Base-by-base conservation (phyloP, 2,888 invertebrate genomes). In the Tetramorium bicarinatum region DNA sequence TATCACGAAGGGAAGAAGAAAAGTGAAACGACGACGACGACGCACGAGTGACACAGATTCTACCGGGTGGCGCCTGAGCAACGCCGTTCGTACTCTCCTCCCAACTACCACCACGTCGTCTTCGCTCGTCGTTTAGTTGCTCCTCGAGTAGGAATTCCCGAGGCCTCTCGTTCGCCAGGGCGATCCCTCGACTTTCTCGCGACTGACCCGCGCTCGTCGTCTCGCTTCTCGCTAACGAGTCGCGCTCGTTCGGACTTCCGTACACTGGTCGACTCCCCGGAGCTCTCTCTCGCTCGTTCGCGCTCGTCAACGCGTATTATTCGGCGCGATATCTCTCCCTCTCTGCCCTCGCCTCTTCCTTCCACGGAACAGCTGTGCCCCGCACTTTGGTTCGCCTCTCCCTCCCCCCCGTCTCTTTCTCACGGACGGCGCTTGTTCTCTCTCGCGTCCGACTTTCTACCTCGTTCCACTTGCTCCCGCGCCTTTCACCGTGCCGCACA, bases 401-500 rank as follows among this genome's bases (percentile, higher is more conserved):
- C 18, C 47, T 4, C 47, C 18, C 41, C 7, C 15, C 25, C n/a
- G 49, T n/a, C 38, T 47, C 34, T 2, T 18, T 64, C 7, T 8
- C 41, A n/a, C 21, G 38, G 21, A 21, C 21, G 8, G 44, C 47
- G 34, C n/a, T n/a, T 67, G 25, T 29, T 64, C 44, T 59, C 13
- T 61, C 44, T 15, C 15, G 1, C 44, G 67, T n/a, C 18, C 15
- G 29, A 56, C 18, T 56, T 25, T 69, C 25, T 44, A 54, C 13
- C n/a, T 21, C 21, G 52, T 66, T 52, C n/a, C 4, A 64, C 44
- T 34, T 41, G 9, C 18, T 49, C 25, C 9, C 18, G 7, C 44
- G 18, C 29, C 83, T 47, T 85, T 76, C 83, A 64, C 79, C 67
- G 72, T 80, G 21, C 67, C 44, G 6, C 41, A 34, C 15, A 41